Evolutionary conservation across 2,888 invertebrate species (phyloP).

Genomic region (Catocala fraxini): DNA sequence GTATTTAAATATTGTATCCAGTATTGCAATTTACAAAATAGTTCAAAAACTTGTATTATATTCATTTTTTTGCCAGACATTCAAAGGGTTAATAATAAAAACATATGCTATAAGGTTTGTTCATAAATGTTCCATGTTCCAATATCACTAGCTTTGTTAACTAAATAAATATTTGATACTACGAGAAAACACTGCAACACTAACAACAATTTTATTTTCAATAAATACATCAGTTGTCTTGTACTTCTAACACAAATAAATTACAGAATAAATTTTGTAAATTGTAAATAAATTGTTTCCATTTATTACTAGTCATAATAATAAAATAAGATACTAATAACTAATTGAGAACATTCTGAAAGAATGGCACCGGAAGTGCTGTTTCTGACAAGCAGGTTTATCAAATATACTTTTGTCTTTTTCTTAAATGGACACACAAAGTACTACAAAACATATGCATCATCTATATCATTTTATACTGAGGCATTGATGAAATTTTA

Average conservation of each 20-base stretch:
- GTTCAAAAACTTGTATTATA: neutral
- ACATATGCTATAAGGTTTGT: constrained; percentile 11
- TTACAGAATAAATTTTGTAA: constrained; percentile 23
- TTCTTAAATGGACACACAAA: no score
- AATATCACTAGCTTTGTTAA: neutral
- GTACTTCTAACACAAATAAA: constrained; percentile 43
- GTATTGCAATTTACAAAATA: constrained; percentile 6
- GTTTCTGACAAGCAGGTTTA: constrained; percentile 1
- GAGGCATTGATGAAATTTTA: no score
- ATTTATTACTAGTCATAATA: constrained; percentile 30
- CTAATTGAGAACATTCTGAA: constrained; percentile 33
- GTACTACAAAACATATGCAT: no score
- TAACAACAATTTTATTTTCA: constrained; percentile 15
- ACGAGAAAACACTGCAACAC: constrained; percentile 25
- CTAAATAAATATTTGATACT: constrained; percentile 5
- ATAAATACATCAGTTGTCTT: constrained; percentile 26
- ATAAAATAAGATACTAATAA: constrained; percentile 13
- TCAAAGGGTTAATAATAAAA: no score
- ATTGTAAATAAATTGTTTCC: constrained; percentile 30
- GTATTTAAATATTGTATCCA: constrained; percentile 3
- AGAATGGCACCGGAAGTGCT: constrained; percentile 45
- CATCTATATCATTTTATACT: no score
- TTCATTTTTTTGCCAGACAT: no score
- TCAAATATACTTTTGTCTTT: no score
- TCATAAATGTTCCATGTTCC: constrained; percentile 15